Percentiles rank a stretch among this genome's conserved stretches.
phyloP scores from a whole-genome alignment of 1,140 invertebrate genomes.

The Elysia chlorotica region DNA sequence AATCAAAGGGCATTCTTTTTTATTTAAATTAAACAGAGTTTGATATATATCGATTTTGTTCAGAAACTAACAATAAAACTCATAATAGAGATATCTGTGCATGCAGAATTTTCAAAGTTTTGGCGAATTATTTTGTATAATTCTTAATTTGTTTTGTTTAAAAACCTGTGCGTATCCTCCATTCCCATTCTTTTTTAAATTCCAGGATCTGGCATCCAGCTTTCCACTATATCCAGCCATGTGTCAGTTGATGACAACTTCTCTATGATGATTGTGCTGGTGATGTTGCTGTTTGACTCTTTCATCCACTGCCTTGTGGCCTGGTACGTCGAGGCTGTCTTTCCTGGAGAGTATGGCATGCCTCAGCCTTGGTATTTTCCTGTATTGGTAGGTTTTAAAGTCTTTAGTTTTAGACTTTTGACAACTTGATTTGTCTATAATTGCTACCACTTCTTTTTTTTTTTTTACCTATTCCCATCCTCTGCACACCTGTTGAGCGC shows the following conservation, averaged over 20 bases:
- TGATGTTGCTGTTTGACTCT: constrained; percentile 66
- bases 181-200: too few relatives aligned
- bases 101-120: too few relatives aligned
- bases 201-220: constrained; percentile 53
- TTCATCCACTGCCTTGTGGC: constrained; percentile 63
- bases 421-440: neutral
- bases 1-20: too few relatives aligned
- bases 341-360: constrained; percentile 68
- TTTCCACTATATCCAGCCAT: constrained; percentile 42
- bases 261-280: constrained; percentile 57
- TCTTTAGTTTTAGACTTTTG: neutral
- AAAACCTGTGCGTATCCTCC: too few relatives aligned
- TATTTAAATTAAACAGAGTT: too few relatives aligned
- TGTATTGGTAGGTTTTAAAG: constrained; percentile 53
- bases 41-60: too few relatives aligned
- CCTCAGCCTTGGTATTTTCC: constrained; percentile 65
- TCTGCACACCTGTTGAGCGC: too few relatives aligned
- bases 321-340: constrained; percentile 70
- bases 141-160: too few relatives aligned
- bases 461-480: too few relatives aligned
- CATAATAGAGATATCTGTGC: too few relatives aligned
- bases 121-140: too few relatives aligned
- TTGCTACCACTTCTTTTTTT: neutral
- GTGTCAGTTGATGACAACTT: constrained; percentile 59
- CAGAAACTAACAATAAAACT: too few relatives aligned